phyloP scores from a whole-genome alignment of 2,888 invertebrate genomes.

The Caenorhabditis angaria region DNA sequence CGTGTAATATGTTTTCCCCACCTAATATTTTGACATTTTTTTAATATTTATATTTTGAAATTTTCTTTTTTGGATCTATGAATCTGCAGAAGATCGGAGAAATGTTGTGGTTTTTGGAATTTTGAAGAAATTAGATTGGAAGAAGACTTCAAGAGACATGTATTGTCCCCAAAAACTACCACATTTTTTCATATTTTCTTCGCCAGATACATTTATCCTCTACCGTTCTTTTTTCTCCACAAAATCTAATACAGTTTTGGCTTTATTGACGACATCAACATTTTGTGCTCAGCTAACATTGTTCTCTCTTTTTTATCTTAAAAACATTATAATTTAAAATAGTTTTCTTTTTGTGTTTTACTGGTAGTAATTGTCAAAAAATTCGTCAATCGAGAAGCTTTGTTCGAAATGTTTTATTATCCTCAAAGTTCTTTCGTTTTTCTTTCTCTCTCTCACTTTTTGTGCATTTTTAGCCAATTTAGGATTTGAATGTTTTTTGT shows the following conservation, averaged over 20 bases:
- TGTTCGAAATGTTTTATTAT: background rate
- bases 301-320: too few species aligned
- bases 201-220: too few species aligned
- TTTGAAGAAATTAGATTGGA: too few species aligned
- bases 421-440: constrained; percentile 7
- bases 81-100: background rate
- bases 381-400: background rate
- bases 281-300: too few species aligned
- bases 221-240: too few species aligned
- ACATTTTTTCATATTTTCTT: too few species aligned
- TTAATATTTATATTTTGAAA: background rate
- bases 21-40: background rate
- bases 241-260: too few species aligned
- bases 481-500: constrained; percentile 1
- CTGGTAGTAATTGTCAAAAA: constrained; percentile 2
- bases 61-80: background rate
- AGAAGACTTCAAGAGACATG: too few species aligned
- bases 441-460: background rate
- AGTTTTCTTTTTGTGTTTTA: background rate
- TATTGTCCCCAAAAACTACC: too few species aligned
- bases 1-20: constrained; percentile 55
- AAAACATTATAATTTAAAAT: too few species aligned
- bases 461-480: constrained; percentile 1
- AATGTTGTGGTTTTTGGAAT: background rate
- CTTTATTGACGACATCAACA: too few species aligned